Evolutionary conservation across 2,888 invertebrate species (phyloP).

Genomic region (Balanococcus diminutus): DNA sequence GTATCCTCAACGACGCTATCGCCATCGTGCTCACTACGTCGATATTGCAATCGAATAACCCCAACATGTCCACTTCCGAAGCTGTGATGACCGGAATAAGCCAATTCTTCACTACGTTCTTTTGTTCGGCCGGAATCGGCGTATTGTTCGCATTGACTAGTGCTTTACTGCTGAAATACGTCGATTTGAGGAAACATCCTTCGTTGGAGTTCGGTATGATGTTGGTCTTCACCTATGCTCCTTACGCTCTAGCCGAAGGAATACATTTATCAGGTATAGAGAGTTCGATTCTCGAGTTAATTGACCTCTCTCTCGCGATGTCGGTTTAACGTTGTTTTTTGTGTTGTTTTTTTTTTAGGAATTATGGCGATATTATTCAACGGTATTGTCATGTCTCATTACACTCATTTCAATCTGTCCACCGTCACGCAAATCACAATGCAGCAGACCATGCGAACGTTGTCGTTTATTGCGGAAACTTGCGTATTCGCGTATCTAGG

Average conservation of each 20-base stretch:
- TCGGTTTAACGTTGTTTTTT: neutral
- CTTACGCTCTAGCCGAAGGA: conserved; percentile 97
- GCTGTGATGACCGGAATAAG: conserved; percentile 87
- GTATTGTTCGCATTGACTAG: conserved; percentile 92
- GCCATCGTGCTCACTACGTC: conserved; percentile 96
- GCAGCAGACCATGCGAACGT: conserved; percentile 97
- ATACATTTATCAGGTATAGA: conserved; percentile 84
- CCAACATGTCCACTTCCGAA: conserved; percentile 75
- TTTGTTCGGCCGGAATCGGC: conserved; percentile 97
- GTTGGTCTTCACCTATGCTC: conserved; percentile 97
- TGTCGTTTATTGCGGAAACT: conserved; percentile 97
- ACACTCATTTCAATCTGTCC: conserved; percentile 97
- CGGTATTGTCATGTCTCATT: conserved; percentile 99
- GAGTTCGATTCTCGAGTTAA: neutral
- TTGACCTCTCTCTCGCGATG: neutral
- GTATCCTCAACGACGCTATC: conserved; percentile 96
- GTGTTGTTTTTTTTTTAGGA: conserved; percentile 65
- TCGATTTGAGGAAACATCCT: conserved; percentile 95
- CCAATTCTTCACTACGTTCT: conserved; percentile 85
- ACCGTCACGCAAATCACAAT: conserved; percentile 99
- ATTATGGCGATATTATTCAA: conserved; percentile 99
- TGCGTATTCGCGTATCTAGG: conserved; percentile 99
- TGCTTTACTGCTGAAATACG: conserved; percentile 89
- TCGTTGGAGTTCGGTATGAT: conserved; percentile 98
- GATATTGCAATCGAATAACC: conserved; percentile 74